phyloP scores from a whole-genome alignment of 2,888 invertebrate genomes.

The Branchellion lobata region DNA sequence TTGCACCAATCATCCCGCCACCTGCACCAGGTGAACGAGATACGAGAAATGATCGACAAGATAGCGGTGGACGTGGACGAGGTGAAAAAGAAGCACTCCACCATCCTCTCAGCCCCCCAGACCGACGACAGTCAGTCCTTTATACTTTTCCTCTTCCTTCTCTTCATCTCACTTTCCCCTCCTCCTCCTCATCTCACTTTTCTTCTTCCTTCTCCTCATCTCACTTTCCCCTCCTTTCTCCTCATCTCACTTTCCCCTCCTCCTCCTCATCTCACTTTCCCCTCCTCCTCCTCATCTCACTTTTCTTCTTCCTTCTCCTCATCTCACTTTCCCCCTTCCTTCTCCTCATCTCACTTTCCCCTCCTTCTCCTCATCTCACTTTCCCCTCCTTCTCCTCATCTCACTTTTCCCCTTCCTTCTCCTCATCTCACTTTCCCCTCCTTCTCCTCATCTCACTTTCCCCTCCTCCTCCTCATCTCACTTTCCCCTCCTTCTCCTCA shows the following conservation, averaged over 20 bases:
- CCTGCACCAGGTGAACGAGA: constrained; percentile 99
- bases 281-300: too few species aligned
- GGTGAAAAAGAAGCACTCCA: constrained; percentile 99
- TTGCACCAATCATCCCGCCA: too few species aligned
- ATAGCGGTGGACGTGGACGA: constrained; percentile 99
- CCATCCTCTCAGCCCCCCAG: constrained; percentile 95
- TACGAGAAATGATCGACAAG: constrained; percentile 99
- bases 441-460: too few species aligned
- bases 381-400: constrained; percentile 53
- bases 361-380: too few species aligned
- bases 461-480: background rate
- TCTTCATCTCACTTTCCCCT: background rate
- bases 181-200: background rate
- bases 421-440: too few species aligned
- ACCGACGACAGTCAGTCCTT: constrained; percentile 92
- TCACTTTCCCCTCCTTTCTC: background rate
- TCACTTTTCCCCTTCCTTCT: too few species aligned
- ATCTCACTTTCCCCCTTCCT: too few species aligned
- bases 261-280: background rate
- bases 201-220: background rate
- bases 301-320: too few species aligned
- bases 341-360: too few species aligned
- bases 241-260: background rate
- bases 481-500: too few species aligned
- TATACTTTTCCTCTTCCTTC: background rate